Conservation (phyloP, 2,888 invertebrate genomes). For the Deilephila porcellus region DNA sequence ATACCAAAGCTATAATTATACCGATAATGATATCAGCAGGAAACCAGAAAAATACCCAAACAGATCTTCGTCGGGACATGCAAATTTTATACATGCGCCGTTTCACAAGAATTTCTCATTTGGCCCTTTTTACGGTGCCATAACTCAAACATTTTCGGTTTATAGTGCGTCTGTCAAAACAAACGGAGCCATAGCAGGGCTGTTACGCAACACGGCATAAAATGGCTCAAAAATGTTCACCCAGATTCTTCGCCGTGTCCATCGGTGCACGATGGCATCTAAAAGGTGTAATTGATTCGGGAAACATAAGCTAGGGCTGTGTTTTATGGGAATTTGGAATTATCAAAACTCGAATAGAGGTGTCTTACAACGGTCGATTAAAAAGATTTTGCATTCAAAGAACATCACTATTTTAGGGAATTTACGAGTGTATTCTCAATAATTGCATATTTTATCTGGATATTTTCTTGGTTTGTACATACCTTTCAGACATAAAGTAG, state of each 20-base stretch:
- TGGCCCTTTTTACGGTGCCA: conserved; percentile 56
- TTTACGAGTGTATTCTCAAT: no score
- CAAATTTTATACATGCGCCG: conserved; percentile 32
- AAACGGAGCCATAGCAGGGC: conserved; percentile 49
- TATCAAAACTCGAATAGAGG: no score
- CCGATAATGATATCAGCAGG: neutral
- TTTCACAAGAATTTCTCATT: conserved; percentile 51
- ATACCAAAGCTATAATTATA: no score
- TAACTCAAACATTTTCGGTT: conserved; percentile 65
- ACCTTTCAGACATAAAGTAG: no score
- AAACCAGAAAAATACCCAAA: neutral
- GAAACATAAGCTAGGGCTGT: conserved; percentile 53
- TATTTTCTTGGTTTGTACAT: no score
- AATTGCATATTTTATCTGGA: no score
- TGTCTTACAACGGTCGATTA: no score
- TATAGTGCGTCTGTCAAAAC: conserved; percentile 75
- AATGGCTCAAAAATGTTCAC: conserved; percentile 40
- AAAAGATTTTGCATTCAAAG: no score
- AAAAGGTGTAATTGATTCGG: conserved; percentile 72
- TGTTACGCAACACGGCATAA: conserved; percentile 43
- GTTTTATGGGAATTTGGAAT: neutral
- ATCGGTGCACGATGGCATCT: conserved; percentile 53
- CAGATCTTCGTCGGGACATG: conserved; percentile 15
- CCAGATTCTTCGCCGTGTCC: conserved; percentile 55
- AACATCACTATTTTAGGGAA: no score